These are phyloP conservation scores for Lates calcarifer DNA, from an alignment of 2,113 vertebrate genomes.

Conservation along the genomic window DNA sequence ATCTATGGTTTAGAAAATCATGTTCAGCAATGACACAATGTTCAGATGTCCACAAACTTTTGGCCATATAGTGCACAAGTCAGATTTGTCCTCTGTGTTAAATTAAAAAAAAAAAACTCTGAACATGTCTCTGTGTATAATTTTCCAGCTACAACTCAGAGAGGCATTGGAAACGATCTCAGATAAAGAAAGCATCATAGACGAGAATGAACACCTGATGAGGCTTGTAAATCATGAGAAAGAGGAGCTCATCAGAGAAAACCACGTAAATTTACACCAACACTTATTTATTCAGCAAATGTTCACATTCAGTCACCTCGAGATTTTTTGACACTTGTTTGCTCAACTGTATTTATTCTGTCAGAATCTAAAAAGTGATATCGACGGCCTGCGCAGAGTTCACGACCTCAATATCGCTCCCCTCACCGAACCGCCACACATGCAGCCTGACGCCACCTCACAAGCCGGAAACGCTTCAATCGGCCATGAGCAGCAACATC, in stretches of 20 bases:
- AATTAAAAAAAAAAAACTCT: background rate
- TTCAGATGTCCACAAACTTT: no score
- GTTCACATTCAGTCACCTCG: background rate
- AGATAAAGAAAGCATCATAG: constrained; percentile 41
- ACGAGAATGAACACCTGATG: constrained; percentile 45
- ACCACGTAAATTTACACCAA: constrained; percentile 61
- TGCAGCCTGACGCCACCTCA: background rate
- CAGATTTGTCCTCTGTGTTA: background rate
- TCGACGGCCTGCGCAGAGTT: constrained; percentile 51
- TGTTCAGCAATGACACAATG: no score
- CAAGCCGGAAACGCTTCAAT: fast-evolving
- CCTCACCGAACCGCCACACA: background rate
- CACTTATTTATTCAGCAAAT: fast-evolving
- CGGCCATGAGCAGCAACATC: background rate
- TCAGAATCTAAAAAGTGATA: constrained; percentile 59
- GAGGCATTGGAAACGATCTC: constrained; percentile 40
- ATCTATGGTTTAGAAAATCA: no score
- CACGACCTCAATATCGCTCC: background rate
- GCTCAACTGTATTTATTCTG: background rate
- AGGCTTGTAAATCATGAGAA: constrained; percentile 48
- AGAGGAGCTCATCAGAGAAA: constrained; percentile 65
- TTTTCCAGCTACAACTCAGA: constrained; percentile 64
- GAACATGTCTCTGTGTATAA: background rate
- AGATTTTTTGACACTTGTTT: background rate
- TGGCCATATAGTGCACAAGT: no score